These are phyloP conservation scores for Anseranas semipalmata DNA, from an alignment of 2,113 vertebrate genomes.

Conservation along the genomic window DNA sequence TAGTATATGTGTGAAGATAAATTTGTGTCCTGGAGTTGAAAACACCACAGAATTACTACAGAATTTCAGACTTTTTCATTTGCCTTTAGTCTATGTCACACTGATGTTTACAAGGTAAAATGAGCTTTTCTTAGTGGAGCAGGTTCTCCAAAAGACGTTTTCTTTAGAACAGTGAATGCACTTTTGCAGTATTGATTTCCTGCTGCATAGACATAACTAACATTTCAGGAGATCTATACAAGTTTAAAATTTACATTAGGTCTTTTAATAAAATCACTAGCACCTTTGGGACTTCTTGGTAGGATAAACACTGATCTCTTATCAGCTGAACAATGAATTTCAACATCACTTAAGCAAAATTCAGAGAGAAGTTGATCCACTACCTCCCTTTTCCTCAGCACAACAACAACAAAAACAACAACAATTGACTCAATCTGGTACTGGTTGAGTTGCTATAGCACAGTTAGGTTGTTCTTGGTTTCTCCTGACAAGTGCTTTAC, in stretches of 20 bases:
- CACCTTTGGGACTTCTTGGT: constrained; percentile 39
- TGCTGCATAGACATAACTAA: constrained; percentile 53
- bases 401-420: not conserved
- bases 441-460: not conserved
- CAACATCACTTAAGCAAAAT: not conserved
- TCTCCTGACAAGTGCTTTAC: not conserved
- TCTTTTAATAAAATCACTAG: constrained; percentile 62
- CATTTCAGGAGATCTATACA: constrained; percentile 62
- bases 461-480: not conserved
- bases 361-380: not conserved
- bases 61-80: not conserved
- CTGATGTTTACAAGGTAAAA: not conserved
- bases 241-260: constrained; percentile 68
- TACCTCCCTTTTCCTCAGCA: not conserved
- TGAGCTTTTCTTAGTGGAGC: not conserved
- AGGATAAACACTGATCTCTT: not conserved
- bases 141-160: constrained; percentile 20
- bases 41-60: not conserved
- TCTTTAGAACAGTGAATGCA: constrained; percentile 12
- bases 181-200: constrained; percentile 66
- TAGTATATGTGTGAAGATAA: not conserved
- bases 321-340: not conserved
- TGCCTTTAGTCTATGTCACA: not conserved
- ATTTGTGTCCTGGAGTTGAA: not conserved
- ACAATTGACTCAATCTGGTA: not conserved